These are phyloP conservation scores for Radopholus similis DNA, from an alignment of 1,140 invertebrate species.

Conservation along the genomic window DNA sequence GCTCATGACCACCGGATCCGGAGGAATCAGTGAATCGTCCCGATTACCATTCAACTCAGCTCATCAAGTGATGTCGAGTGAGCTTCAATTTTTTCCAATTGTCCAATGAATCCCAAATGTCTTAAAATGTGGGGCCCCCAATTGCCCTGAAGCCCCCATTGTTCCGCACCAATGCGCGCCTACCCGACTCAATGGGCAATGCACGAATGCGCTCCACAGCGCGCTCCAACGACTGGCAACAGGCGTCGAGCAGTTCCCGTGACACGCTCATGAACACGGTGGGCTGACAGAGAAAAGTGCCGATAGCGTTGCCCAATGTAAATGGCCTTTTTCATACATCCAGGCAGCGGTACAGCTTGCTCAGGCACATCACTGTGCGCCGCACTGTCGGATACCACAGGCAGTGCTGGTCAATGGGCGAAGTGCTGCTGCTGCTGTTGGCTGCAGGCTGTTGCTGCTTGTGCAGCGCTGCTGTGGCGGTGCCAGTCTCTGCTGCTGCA, in stretches of 20 bases:
- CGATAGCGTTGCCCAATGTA: not conserved
- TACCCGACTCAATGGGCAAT: conserved; percentile 26
- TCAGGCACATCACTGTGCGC: conserved; percentile 85
- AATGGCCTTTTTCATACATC: conserved; percentile 69
- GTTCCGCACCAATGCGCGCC: not conserved
- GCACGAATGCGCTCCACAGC: conserved; percentile 67
- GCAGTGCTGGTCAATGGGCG: conserved; percentile 91
- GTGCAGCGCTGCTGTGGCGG: conserved; percentile 18
- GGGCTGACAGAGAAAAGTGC: conserved; percentile 62
- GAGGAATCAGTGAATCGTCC: too few species aligned
- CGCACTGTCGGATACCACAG: conserved; percentile 97
- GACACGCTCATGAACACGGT: conserved; percentile 92
- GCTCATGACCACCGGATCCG: too few species aligned
- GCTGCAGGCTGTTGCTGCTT: too few species aligned
- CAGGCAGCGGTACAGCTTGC: conserved; percentile 87
- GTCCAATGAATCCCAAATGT: too few species aligned
- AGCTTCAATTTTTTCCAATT: too few species aligned
- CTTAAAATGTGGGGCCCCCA: too few species aligned
- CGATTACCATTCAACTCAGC: too few species aligned
- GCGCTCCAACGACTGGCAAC: conserved; percentile 79
- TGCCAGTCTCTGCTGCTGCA: not conserved
- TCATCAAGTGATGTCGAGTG: too few species aligned
- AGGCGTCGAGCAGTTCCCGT: conserved; percentile 85
- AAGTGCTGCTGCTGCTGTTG: conserved; percentile 63
- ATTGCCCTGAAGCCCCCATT: too few species aligned